A percentile compares a stretch with the other conserved stretches of the same genome.
These are phyloP conservation scores for Terrapene triunguis DNA, from an alignment of 2,113 vertebrate species.

Conservation along the genomic window DNA sequence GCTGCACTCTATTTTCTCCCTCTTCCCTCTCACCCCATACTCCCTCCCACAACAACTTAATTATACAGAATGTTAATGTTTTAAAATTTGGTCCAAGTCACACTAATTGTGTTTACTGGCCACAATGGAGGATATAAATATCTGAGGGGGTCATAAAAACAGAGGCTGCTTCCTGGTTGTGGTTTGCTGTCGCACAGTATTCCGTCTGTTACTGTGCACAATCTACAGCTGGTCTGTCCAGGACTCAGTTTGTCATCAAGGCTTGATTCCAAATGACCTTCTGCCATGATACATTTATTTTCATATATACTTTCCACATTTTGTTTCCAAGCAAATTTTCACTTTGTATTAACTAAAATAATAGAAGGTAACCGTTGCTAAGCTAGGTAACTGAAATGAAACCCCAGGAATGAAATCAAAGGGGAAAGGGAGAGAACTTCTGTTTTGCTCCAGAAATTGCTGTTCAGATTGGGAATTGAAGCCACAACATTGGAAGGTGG, in stretches of 20 bases:
- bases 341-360: slow-evolving; percentile 27
- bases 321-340: not conserved
- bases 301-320: not conserved
- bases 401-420: slow-evolving; percentile 17
- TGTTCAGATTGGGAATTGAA: slow-evolving; percentile 14
- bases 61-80: slow-evolving; percentile 81
- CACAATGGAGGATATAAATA: slow-evolving; percentile 81
- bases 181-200: slow-evolving; percentile 66
- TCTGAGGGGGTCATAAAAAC: slow-evolving; percentile 73
- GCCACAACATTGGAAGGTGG: not conserved
- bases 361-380: slow-evolving; percentile 26
- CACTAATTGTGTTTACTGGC: slow-evolving; percentile 76
- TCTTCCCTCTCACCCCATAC: slow-evolving; percentile 69
- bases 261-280: not conserved
- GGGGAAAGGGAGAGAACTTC: not conserved
- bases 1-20: slow-evolving; percentile 68
- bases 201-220: not conserved
- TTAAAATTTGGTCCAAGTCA: slow-evolving; percentile 80
- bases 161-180: slow-evolving; percentile 77
- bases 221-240: not conserved
- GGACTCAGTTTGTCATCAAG: not conserved
- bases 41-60: slow-evolving; percentile 80
- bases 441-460: not conserved
- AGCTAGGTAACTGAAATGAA: slow-evolving; percentile 6
- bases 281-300: not conserved